phyloP scores from a whole-genome alignment of 1,140 invertebrate genomes.

The Cyclina sinensis region DNA sequence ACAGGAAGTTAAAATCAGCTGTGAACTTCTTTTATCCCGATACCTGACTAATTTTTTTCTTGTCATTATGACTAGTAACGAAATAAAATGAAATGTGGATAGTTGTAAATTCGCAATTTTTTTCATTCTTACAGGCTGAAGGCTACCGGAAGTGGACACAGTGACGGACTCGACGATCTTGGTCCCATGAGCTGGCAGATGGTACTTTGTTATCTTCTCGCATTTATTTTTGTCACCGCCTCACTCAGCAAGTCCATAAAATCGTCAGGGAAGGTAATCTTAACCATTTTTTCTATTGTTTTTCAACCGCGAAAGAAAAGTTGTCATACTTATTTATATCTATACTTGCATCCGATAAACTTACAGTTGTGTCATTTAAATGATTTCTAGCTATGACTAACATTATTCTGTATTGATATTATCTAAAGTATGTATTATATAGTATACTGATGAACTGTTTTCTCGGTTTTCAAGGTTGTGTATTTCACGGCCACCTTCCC shows the following conservation, averaged over 20 bases:
- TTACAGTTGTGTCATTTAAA: too few relatives aligned
- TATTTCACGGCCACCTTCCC: slow-evolving; percentile 88
- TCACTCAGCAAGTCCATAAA: slow-evolving; percentile 85
- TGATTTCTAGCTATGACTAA: too few relatives aligned
- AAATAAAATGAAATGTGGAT: neutral
- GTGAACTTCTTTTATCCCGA: too few relatives aligned
- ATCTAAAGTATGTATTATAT: too few relatives aligned
- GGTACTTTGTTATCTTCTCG: slow-evolving; percentile 77
- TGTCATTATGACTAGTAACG: neutral
- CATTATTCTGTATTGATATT: too few relatives aligned
- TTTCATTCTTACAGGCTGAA: slow-evolving; percentile 42
- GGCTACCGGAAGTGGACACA: slow-evolving; percentile 54
- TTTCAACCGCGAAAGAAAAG: too few relatives aligned
- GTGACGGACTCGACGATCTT: slow-evolving; percentile 91
- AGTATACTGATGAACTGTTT: too few relatives aligned
- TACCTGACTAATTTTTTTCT: neutral
- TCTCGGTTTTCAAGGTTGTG: slow-evolving; percentile 85
- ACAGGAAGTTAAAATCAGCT: too few relatives aligned
- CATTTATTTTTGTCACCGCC: slow-evolving; percentile 81
- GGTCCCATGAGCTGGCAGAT: slow-evolving; percentile 79
- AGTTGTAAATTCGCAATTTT: neutral
- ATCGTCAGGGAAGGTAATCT: slow-evolving; percentile 87
- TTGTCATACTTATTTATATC: too few relatives aligned
- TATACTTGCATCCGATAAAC: too few relatives aligned
- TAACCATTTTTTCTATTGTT: too few relatives aligned